A percentile compares a stretch with the other conserved stretches of the same genome.
These are phyloP conservation scores for Phrynocephalus forsythii DNA, from an alignment of 2,797 vertebrate species.

Conservation along the genomic window DNA sequence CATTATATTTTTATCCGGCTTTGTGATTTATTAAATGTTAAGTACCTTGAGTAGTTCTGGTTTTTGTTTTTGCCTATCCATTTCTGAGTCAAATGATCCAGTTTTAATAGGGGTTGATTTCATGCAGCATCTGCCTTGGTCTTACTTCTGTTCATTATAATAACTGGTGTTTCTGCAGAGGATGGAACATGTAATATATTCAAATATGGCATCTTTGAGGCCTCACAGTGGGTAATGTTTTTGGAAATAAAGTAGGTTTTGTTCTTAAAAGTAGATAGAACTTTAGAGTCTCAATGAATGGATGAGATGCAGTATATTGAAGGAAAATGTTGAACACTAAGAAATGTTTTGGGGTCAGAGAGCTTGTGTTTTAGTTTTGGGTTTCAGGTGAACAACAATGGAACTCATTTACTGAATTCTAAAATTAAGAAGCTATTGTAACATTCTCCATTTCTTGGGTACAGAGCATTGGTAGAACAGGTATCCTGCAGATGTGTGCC, in stretches of 20 bases:
- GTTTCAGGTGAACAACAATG: neutral
- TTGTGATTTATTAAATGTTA: too few species aligned
- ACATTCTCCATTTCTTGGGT: neutral
- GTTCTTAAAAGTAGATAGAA: neutral
- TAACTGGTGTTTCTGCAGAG: neutral
- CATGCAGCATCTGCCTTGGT: neutral
- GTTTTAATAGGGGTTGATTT: too few species aligned
- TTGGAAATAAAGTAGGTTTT: neutral
- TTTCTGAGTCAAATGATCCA: neutral
- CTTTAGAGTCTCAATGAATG: neutral
- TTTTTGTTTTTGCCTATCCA: neutral
- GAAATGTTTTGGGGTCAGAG: neutral
- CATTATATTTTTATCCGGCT: too few species aligned
- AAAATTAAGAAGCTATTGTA: neutral
- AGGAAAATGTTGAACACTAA: neutral
- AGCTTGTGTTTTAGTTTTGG: neutral
- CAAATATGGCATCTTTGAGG: neutral
- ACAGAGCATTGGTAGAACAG: neutral
- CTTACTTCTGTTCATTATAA: neutral
- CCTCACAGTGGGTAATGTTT: neutral
- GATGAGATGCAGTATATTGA: neutral
- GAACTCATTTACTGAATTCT: neutral
- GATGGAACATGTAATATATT: neutral
- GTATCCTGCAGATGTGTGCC: neutral
- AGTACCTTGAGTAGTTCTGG: too few species aligned